Evolutionary conservation across 2,113 vertebrate genomes (phyloP).

Genomic region (Dromiciops gliroides): DNA sequence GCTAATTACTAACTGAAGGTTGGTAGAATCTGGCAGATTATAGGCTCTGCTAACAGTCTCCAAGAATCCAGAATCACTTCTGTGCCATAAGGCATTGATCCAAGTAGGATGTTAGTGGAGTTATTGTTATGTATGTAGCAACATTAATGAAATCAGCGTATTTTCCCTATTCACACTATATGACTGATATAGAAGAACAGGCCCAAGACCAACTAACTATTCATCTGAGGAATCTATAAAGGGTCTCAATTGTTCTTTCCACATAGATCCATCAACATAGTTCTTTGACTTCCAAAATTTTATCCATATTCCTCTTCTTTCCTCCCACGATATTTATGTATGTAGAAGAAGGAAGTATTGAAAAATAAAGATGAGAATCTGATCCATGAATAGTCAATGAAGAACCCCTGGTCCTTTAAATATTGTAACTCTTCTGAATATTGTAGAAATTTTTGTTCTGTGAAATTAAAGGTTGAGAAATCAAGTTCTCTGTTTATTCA

Average conservation of each 20-base stretch:
- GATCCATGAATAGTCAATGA: not conserved
- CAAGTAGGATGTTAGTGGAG: not conserved
- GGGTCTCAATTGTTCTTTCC: not conserved
- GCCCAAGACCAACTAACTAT: not conserved
- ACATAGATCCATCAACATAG: not conserved
- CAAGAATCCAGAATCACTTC: not conserved
- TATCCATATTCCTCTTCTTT: not conserved
- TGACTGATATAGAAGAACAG: not conserved
- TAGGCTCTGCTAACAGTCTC: not conserved
- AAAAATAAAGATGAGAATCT: not conserved
- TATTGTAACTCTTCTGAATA: not conserved
- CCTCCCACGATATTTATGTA: not conserved
- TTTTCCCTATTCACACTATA: not conserved
- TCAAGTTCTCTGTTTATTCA: not conserved
- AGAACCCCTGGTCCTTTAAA: not conserved
- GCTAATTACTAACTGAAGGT: not conserved
- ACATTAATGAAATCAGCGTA: not conserved
- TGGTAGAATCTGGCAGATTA: not conserved
- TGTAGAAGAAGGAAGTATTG: not conserved
- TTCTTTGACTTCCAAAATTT: not conserved
- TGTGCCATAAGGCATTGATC: not conserved
- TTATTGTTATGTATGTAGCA: not conserved
- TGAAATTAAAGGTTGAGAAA: slow-evolving; percentile 21
- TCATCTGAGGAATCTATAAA: not conserved
- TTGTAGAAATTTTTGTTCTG: not conserved